phyloP scores from a whole-genome alignment of 1,140 invertebrate genomes.

The Matsumurasca onukii region DNA sequence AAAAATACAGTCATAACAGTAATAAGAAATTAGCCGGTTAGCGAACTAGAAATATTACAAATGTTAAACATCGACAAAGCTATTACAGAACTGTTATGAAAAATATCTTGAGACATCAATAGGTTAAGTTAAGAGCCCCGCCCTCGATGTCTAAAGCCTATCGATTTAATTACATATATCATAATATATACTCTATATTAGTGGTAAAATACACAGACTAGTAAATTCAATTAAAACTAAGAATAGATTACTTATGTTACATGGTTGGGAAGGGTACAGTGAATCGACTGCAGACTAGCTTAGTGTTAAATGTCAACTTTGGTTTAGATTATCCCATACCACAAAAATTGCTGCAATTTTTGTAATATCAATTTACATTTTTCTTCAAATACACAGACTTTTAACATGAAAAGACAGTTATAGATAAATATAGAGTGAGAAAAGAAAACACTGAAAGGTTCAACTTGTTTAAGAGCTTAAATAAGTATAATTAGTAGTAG shows the following conservation, averaged over 20 bases:
- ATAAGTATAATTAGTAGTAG: background rate
- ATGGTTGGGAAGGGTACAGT: background rate
- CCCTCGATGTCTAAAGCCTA: background rate
- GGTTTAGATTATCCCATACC: background rate
- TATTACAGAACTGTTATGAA: background rate
- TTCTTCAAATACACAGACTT: background rate
- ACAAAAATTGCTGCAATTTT: background rate
- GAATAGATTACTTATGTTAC: conserved; percentile 18
- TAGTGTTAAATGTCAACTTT: conserved; percentile 11
- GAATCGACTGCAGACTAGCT: conserved; percentile 10
- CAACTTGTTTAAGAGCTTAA: background rate
- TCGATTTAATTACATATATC: conserved; percentile 24
- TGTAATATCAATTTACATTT: background rate
- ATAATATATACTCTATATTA: conserved; percentile 20
- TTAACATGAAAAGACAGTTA: background rate
- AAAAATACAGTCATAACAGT: background rate
- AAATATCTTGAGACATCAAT: background rate
- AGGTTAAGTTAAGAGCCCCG: background rate
- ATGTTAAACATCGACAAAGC: conserved; percentile 2
- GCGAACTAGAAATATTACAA: background rate
- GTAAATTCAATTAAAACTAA: conserved; percentile 22
- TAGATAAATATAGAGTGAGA: background rate
- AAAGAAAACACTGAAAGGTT: background rate
- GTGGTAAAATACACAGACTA: conserved; percentile 19
- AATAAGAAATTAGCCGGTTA: background rate